phyloP scores from a whole-genome alignment of 2,797 vertebrate species.

The Channa striata region DNA sequence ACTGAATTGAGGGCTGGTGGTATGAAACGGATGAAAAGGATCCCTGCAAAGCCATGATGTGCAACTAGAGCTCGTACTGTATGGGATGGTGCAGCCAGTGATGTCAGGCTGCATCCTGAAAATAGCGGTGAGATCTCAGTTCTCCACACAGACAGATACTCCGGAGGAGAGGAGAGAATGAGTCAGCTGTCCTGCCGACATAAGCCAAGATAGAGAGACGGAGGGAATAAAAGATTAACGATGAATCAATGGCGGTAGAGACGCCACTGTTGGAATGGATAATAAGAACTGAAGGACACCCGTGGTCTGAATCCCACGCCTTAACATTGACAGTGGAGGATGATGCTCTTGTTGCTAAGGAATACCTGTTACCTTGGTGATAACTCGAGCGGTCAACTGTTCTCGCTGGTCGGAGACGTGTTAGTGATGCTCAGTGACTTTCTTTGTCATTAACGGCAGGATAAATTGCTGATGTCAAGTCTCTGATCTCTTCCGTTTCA shows the following conservation, averaged over 20 bases:
- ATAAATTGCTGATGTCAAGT: conserved; percentile 15
- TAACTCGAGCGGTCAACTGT: conserved; percentile 55
- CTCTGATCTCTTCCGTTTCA: neutral
- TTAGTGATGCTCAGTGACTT: conserved; percentile 25
- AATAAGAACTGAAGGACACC: conserved; percentile 64
- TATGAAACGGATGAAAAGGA: conserved; percentile 46
- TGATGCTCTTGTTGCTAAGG: conserved; percentile 78
- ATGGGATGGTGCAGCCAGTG: conserved; percentile 61
- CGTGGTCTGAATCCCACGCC: conserved; percentile 64
- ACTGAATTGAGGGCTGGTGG: conserved; percentile 16
- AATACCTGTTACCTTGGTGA: conserved; percentile 80
- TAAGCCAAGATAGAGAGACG: conserved; percentile 62
- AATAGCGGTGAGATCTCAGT: conserved; percentile 78
- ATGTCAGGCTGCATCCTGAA: conserved; percentile 71
- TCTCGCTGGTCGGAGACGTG: conserved; percentile 22
- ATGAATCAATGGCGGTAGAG: conserved; percentile 71
- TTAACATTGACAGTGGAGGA: conserved; percentile 56
- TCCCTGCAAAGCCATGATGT: conserved; percentile 49
- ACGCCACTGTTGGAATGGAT: conserved; percentile 43
- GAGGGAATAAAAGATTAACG: conserved; percentile 61
- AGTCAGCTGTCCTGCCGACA: conserved; percentile 73
- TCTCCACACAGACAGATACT: conserved; percentile 72
- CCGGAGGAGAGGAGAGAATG: conserved; percentile 72
- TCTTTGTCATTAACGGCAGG: conserved; percentile 37
- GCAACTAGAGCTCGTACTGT: conserved; percentile 52